Conservation (phyloP, 1,140 invertebrate genomes). For the Bombus huntii region DNA sequence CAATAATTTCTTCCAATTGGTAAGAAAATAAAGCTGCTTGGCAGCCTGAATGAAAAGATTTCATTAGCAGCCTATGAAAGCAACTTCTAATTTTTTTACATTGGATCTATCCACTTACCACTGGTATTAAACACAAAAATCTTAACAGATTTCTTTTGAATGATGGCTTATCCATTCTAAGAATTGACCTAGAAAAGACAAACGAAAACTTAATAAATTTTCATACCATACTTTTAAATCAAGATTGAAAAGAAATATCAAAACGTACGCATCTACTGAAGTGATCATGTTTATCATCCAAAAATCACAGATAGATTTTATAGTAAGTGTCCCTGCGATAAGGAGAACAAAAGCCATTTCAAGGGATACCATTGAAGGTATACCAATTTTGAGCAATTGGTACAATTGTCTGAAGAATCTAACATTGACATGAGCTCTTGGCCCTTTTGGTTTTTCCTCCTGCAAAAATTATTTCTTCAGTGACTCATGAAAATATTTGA, state of each 20-base stretch:
- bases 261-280: constrained; percentile 92
- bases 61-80: constrained; percentile 27
- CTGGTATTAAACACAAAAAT: constrained; percentile 91
- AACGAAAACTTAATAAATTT: constrained; percentile 50
- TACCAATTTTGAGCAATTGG: constrained; percentile 90
- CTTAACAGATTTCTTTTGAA: constrained; percentile 90
- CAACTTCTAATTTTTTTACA: background rate
- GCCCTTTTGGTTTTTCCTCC: constrained; percentile 85
- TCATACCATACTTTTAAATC: background rate
- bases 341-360: constrained; percentile 92
- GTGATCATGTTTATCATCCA: constrained; percentile 98
- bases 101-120: constrained; percentile 84
- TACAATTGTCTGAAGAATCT: constrained; percentile 92
- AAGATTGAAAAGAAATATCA: constrained; percentile 15
- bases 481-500: background rate
- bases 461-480: constrained; percentile 12
- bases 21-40: constrained; percentile 39
- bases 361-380: constrained; percentile 89
- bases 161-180: constrained; percentile 90
- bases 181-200: constrained; percentile 92
- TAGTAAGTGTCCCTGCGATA: constrained; percentile 91
- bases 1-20: constrained; percentile 37
- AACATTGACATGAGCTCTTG: constrained; percentile 93
- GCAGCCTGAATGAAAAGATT: constrained; percentile 33
- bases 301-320: constrained; percentile 96